phyloP scores from a whole-genome alignment of 2,797 vertebrate species.

The Sebastolobus alascanus region DNA sequence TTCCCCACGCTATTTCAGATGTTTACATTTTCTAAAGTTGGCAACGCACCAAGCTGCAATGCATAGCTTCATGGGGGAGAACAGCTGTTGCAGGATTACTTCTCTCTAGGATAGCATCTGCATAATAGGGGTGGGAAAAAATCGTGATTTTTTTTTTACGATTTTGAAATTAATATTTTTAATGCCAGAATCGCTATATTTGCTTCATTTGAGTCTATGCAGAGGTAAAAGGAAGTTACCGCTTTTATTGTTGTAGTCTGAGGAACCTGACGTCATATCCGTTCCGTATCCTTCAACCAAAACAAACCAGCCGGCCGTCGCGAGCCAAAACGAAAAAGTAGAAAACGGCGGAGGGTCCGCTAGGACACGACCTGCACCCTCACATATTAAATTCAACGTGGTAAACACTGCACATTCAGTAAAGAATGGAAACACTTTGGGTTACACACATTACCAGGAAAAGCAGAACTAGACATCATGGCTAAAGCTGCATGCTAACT shows the following conservation, averaged over 20 bases:
- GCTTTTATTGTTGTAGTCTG: neutral
- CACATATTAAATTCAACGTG: neutral
- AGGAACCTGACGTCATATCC: neutral
- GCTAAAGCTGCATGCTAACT: no score
- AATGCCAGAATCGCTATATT: neutral
- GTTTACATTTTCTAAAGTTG: conserved; percentile 34
- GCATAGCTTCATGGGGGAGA: conserved; percentile 86
- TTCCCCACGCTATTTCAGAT: conserved; percentile 22
- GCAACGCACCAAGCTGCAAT: conserved; percentile 58
- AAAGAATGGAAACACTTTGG: neutral
- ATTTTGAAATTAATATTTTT: neutral
- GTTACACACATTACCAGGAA: neutral
- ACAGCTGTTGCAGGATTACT: conserved; percentile 90
- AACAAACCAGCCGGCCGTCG: neutral
- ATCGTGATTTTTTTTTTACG: neutral
- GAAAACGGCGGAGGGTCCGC: neutral
- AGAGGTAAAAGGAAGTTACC: neutral
- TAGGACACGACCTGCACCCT: neutral
- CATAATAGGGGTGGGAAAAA: conserved; percentile 76
- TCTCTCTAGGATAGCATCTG: conserved; percentile 90
- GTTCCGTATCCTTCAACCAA: neutral
- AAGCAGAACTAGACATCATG: no score
- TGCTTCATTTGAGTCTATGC: neutral
- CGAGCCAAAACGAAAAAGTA: neutral
- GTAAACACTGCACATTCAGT: neutral